phyloP scores from a whole-genome alignment of 2,888 invertebrate species.

The Apodemia hepburni region DNA sequence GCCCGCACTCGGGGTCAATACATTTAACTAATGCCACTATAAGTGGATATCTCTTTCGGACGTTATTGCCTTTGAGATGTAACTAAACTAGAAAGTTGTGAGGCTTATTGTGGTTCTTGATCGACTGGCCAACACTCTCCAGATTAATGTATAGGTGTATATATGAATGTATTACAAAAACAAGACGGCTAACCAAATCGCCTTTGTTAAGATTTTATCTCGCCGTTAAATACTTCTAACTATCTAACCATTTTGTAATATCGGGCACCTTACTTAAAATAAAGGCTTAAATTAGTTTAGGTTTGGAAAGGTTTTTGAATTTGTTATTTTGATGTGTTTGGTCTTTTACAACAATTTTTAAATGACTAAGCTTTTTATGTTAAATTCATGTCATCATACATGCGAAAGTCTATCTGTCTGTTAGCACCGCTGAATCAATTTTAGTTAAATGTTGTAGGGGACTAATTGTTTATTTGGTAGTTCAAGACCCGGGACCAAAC shows the following conservation, averaged over 20 bases:
- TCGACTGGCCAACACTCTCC: conserved; percentile 45
- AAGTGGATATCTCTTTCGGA: conserved; percentile 45
- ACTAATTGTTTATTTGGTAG: too few species aligned
- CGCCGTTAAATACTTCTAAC: conserved; percentile 76
- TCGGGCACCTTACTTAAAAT: conserved; percentile 64
- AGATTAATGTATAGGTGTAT: conserved; percentile 69
- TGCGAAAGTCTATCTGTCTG: too few species aligned
- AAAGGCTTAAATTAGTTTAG: conserved; percentile 45
- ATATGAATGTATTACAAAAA: conserved; percentile 69
- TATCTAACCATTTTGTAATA: conserved; percentile 57
- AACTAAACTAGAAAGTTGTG: conserved; percentile 15
- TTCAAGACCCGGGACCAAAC: too few species aligned
- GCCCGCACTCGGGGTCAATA: conserved; percentile 74
- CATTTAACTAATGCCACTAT: conserved; percentile 62
- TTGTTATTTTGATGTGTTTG: not conserved
- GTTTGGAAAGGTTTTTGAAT: conserved; percentile 21
- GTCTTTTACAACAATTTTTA: not conserved
- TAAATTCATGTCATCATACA: too few species aligned
- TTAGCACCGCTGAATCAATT: too few species aligned
- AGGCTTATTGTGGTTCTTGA: conserved; percentile 39
- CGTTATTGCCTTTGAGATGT: conserved; percentile 29
- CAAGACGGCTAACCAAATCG: conserved; percentile 77
- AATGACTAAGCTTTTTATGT: not conserved
- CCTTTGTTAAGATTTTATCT: conserved; percentile 79
- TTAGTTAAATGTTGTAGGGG: too few species aligned